Conservation (phyloP, 2,113 vertebrate species). For the Ginglymostoma cirratum region DNA sequence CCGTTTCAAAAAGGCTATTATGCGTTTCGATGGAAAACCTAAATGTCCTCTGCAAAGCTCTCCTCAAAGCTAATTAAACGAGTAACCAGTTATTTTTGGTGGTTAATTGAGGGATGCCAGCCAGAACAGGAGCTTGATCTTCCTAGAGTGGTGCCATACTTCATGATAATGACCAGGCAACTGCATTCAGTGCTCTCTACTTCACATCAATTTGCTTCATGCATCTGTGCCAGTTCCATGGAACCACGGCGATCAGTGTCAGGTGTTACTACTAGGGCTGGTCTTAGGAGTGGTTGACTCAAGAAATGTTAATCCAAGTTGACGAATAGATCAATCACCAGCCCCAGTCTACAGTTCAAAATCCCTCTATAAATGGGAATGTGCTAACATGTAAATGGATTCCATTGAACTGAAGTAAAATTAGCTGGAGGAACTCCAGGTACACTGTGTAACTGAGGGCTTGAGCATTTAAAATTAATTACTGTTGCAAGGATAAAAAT, state of each 20-base stretch:
- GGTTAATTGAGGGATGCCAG: background rate
- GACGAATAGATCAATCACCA: background rate
- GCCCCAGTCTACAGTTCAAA: background rate
- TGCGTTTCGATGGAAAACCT: background rate
- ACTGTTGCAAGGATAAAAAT: background rate
- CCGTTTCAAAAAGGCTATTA: background rate
- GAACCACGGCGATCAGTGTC: background rate
- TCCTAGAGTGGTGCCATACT: background rate
- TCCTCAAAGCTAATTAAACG: background rate
- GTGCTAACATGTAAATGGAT: background rate
- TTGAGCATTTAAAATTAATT: slow-evolving; percentile 31
- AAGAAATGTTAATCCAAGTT: background rate
- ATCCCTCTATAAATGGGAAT: background rate
- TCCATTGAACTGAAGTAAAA: slow-evolving; percentile 28
- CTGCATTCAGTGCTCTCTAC: background rate
- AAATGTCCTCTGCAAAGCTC: background rate
- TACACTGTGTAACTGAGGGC: slow-evolving; percentile 28
- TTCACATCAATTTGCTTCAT: background rate
- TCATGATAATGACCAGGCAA: background rate
- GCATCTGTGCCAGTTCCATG: background rate
- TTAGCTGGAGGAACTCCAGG: slow-evolving; percentile 32
- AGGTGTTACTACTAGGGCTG: background rate
- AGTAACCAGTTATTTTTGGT: background rate
- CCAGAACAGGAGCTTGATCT: background rate
- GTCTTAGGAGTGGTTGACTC: background rate